Percentiles rank a stretch among this genome's conserved stretches.
phyloP scores from a whole-genome alignment of 2,797 vertebrate species.

The Pangasius mekongensis region DNA sequence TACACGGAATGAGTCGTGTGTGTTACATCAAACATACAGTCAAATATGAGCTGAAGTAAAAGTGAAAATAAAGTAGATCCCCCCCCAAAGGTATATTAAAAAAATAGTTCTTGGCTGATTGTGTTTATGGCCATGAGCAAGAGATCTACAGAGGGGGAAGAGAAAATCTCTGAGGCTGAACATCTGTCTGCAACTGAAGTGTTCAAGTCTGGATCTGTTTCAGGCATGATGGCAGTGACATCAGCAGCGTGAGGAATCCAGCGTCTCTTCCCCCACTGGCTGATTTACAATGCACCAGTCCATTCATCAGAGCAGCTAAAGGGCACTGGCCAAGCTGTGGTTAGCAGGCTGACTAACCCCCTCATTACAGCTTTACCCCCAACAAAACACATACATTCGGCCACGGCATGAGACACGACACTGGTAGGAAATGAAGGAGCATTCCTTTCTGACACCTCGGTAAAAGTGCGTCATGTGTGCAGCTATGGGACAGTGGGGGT shows the following conservation, averaged over 20 bases:
- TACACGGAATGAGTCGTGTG: neutral
- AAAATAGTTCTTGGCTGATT: neutral
- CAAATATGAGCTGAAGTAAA: neutral
- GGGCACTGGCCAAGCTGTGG: slow-evolving; percentile 56
- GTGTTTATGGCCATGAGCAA: slow-evolving; percentile 17
- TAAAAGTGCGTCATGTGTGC: slow-evolving; percentile 48
- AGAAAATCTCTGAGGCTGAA: slow-evolving; percentile 63
- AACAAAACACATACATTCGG: slow-evolving; percentile 59
- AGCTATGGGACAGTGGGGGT: slow-evolving; percentile 28
- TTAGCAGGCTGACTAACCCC: slow-evolving; percentile 66
- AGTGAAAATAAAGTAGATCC: neutral
- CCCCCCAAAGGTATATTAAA: neutral
- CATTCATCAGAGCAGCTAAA: slow-evolving; percentile 69
- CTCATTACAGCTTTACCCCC: slow-evolving; percentile 60
- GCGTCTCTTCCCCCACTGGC: slow-evolving; percentile 63
- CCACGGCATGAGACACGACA: slow-evolving; percentile 36
- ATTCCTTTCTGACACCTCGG: slow-evolving; percentile 44
- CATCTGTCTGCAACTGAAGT: slow-evolving; percentile 72
- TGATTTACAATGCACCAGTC: slow-evolving; percentile 73
- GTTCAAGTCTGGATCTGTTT: slow-evolving; percentile 83
- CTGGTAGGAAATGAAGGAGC: slow-evolving; percentile 56
- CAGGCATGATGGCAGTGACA: slow-evolving; percentile 72
- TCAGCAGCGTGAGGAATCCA: slow-evolving; percentile 76
- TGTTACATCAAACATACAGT: neutral
- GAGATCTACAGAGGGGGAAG: slow-evolving; percentile 23